These are phyloP conservation scores for Trissolcus basalis DNA, from an alignment of 1,140 invertebrate species.

Conservation along the genomic window DNA sequence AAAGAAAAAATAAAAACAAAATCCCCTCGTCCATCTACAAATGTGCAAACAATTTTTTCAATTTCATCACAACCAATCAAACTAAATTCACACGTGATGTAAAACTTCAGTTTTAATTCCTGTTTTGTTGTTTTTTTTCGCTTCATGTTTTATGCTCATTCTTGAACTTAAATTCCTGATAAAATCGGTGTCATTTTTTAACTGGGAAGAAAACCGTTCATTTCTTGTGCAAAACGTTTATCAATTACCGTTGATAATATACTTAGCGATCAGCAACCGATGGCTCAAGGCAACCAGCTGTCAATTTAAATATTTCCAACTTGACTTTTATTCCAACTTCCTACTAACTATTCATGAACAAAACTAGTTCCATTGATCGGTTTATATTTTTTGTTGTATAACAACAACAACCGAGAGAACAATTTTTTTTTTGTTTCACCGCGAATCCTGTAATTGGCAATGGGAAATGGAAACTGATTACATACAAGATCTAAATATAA, in stretches of 20 bases:
- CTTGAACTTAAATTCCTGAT: too few relatives aligned
- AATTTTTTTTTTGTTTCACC: neutral
- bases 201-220: slow-evolving; percentile 10
- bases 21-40: too few relatives aligned
- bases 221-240: slow-evolving; percentile 22
- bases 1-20: too few relatives aligned
- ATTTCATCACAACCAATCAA: too few relatives aligned
- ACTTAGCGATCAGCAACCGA: slow-evolving; percentile 21
- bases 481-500: slow-evolving; percentile 17
- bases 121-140: too few relatives aligned
- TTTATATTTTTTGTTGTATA: slow-evolving; percentile 5
- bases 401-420: neutral
- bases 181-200: slow-evolving; percentile 1
- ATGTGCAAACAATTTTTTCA: too few relatives aligned
- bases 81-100: too few relatives aligned
- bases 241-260: slow-evolving; percentile 15
- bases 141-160: too few relatives aligned
- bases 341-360: slow-evolving; percentile 7
- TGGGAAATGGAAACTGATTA: slow-evolving; percentile 33
- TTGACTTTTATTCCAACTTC: slow-evolving; percentile 9
- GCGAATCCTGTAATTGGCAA: slow-evolving; percentile 19
- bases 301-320: slow-evolving; percentile 13
- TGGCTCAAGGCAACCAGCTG: slow-evolving; percentile 27
- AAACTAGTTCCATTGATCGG: slow-evolving; percentile 22
- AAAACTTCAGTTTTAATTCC: too few relatives aligned